Evolutionary conservation across 92 coral and sea anemone genomes (phyloP), one percentile per base, ranked within the genome.

Genomic region (Bergia puertoricense): DNA sequence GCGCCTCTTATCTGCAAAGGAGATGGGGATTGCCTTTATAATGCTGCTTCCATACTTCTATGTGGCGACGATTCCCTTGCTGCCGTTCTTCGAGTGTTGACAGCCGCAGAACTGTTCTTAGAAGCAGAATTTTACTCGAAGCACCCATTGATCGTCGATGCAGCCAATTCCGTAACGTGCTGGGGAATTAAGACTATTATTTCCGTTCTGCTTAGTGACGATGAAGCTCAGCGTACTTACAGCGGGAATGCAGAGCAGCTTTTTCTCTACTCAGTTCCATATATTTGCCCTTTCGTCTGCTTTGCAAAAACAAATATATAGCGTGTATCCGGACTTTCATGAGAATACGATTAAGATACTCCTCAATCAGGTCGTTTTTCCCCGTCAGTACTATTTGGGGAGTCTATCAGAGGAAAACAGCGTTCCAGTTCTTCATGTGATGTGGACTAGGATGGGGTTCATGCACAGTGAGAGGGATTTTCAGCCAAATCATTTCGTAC

Each of bases 281-380:
- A 76, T 88, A 10, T 78, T 78, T 76, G 85, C 90, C 1, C 74
- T 88, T 22, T 77, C 90, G 18, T 88, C 90, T 78, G 90, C 65
- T 42, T 85, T 88, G 8, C 42, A 50, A n/a, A 83, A 44, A 40
- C 85, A 73, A 13, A 78, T 88, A 2, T 77, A 76, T 88, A 48
- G 85, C 16, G 90, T 88, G 11, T 88, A 88, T 80, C 90, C 90
- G 11, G 90, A 77, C 41, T 85, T 50, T 30, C 88, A 84, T 15
- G 88, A 67, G 77, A 10, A 41, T n/a, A 42, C 74, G 8, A 59
- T 54, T 48, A 67, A 71, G 16, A n/a, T 82, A 15, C 30, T 88
- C 4, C 62, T 77, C 16, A 83, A 88, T 36, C 76, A 76, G 51
- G 23, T 88, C 14, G 42, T 79, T 11, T 67, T 66, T 50, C 90